Percentiles rank a stretch among this genome's conserved stretches.
Conservation (phyloP, 1,140 invertebrate genomes). For the Lucilia sericata region DNA sequence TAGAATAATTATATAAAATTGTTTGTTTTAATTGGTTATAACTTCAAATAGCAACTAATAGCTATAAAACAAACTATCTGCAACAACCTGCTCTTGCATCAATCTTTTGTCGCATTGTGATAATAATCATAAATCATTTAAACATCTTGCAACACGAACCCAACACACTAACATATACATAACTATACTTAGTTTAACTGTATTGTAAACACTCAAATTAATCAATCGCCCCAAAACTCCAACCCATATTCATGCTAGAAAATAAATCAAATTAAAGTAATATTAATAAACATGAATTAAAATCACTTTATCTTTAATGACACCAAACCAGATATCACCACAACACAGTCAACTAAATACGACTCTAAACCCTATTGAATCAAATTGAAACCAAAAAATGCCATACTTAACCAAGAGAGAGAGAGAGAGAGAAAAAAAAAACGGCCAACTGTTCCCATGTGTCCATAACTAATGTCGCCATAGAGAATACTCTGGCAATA, state of each 20-base stretch:
- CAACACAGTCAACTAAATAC: not conserved
- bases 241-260: not conserved
- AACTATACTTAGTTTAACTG: too few species aligned
- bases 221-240: not conserved
- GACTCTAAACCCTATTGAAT: not conserved
- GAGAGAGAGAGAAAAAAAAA: not conserved
- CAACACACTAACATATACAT: not conserved
- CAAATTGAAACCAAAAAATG: not conserved
- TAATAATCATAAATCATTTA: not conserved
- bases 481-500: not conserved
- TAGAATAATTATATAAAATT: too few species aligned
- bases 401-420: not conserved
- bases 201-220: not conserved
- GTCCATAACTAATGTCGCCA: slow-evolving; percentile 26
- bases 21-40: too few species aligned
- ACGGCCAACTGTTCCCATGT: slow-evolving; percentile 18
- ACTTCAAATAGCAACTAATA: too few species aligned
- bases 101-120: not conserved
- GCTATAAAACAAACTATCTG: too few species aligned
- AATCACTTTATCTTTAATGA: slow-evolving; percentile 27
- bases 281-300: slow-evolving; percentile 24
- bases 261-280: slow-evolving; percentile 22
- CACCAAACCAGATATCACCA: not conserved
- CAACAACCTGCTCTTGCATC: not conserved
- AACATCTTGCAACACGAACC: not conserved